Base-by-base conservation (phyloP, 1,140 invertebrate genomes). In the Saxidomus purpurata region DNA sequence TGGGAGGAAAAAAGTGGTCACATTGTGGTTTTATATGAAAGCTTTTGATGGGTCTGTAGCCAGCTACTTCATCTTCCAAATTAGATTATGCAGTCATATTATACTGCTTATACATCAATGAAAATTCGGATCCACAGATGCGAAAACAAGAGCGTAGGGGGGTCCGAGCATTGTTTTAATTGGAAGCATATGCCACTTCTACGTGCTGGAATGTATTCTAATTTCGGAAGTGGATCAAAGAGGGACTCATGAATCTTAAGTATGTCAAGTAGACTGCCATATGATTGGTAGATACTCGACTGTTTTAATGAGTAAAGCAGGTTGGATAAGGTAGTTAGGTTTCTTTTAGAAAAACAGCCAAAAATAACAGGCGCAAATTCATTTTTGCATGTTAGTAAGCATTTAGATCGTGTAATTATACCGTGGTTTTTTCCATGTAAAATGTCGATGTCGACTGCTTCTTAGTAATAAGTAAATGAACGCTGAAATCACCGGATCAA, bases 41-140 rank as follows among this genome's bases (percentile, higher is more conserved):
- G 34, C 67, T 40, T 71, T 71, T 71, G 15, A 28, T 71, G 67
- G 9, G 25, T 63, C 15, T 9, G 36, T 15, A 71, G 67, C 36
- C 8, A 22, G 67, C 9, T 17, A 19, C 22, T 71, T 71, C 67
- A 40, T 71, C 67, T 71, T 17, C 28, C 38, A 71, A 71, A 71
- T 71, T 71, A 71, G 34, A 71, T 71, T 38, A 71, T 71, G 67
- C 67, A 71, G 36, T 38, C 36, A 71, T 71, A 38, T 71, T 15
- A 71, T 1, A 22, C 15, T 38, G 11, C 8, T 40, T n/a, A 31
- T 28, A 71, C 34, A 6, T 71, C 67, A 71, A 71, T 71, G 22
- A 28, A 71, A 71, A 17, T 38, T 22, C 17, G 8, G 34, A 36
- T 40, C 36, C 67, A 40, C 67, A 71, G 67, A 67, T 67, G 61